Percentiles rank a stretch among this genome's conserved stretches.
Conservation (phyloP, 1,140 invertebrate genomes). For the Procambarus virginalis region DNA sequence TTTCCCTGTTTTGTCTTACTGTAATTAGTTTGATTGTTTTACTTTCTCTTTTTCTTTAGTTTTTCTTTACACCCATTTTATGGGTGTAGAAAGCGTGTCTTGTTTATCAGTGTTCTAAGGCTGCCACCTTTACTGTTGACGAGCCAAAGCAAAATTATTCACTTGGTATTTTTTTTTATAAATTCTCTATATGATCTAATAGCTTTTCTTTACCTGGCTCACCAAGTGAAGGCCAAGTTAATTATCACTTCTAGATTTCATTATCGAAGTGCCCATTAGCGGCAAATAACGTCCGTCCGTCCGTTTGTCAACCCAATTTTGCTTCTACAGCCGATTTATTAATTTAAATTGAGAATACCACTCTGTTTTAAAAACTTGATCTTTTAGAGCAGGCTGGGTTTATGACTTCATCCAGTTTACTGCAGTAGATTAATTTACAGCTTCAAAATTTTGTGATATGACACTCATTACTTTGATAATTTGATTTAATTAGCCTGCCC, state of each 20-base stretch:
- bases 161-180: neutral
- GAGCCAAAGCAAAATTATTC: slow-evolving; percentile 18
- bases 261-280: neutral
- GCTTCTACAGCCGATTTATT: neutral
- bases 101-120: slow-evolving; percentile 52
- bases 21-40: neutral
- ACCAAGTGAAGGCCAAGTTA: neutral
- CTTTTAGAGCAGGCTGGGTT: neutral
- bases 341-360: neutral
- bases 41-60: slow-evolving; percentile 30
- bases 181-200: neutral
- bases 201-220: neutral
- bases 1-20: neutral
- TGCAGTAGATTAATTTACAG: neutral
- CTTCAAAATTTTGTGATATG: neutral
- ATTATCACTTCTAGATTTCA: neutral
- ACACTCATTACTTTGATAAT: neutral
- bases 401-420: neutral
- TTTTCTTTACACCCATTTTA: slow-evolving; percentile 26
- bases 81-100: slow-evolving; percentile 51
- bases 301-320: neutral
- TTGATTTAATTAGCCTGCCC: neutral
- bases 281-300: neutral
- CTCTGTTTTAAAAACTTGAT: neutral
- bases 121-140: slow-evolving; percentile 53